phyloP scores from a whole-genome alignment of 2,113 vertebrate species.

The Mus pahari region DNA sequence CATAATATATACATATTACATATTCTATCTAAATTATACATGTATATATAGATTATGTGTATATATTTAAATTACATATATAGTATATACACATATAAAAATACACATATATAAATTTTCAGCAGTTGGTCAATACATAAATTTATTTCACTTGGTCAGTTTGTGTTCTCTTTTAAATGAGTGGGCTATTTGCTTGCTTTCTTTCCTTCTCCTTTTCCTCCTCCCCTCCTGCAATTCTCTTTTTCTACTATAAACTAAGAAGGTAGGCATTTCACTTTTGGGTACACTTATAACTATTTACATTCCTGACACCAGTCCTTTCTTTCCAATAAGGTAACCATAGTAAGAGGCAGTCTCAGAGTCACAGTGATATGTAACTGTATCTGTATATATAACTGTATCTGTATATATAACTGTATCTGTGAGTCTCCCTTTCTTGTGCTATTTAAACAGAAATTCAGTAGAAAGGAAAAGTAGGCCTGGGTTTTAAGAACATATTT shows the following conservation, averaged over 20 bases:
- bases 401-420: background rate
- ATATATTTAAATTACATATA: background rate
- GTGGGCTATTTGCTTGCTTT: background rate
- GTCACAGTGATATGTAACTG: background rate
- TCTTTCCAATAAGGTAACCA: constrained; percentile 4
- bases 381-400: no score
- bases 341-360: background rate
- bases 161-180: background rate
- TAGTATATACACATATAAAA: no score
- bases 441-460: constrained; percentile 8
- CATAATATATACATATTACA: background rate
- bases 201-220: background rate
- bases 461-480: background rate
- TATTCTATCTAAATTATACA: background rate
- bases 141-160: background rate
- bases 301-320: background rate
- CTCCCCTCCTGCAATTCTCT: background rate
- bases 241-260: background rate
- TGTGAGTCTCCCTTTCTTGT: background rate
- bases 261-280: background rate
- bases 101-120: background rate
- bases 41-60: background rate
- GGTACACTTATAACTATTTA: background rate
- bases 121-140: background rate
- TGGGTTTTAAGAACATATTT: background rate